phyloP scores from a whole-genome alignment of 2,113 vertebrate genomes.

The Grus americana region DNA sequence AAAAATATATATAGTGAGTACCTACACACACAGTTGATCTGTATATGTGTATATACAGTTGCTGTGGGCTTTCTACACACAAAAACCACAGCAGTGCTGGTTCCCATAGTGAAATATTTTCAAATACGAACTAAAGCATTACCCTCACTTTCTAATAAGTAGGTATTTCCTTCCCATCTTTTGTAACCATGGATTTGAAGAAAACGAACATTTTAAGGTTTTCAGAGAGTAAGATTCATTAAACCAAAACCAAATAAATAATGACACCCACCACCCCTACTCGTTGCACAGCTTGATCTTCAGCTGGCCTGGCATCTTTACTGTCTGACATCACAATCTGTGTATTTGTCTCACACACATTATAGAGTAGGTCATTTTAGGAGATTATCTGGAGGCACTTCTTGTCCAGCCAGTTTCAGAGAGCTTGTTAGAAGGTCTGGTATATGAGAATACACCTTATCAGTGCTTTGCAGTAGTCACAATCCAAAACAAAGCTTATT shows the following conservation, averaged over 20 bases:
- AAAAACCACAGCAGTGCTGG: not conserved
- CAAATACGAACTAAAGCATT: not conserved
- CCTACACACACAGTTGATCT: not conserved
- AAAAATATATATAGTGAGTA: not conserved
- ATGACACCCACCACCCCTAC: not conserved
- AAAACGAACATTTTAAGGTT: not conserved
- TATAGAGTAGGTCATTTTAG: not conserved
- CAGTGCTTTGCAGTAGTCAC: not conserved
- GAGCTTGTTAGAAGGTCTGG: not conserved
- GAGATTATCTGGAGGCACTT: not conserved
- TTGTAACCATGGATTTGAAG: not conserved
- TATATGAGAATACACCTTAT: not conserved
- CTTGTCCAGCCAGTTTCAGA: not conserved
- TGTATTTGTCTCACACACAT: not conserved
- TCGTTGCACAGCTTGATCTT: not conserved
- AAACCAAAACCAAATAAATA: not conserved
- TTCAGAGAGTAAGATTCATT: not conserved
- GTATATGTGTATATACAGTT: not conserved
- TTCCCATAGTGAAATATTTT: not conserved
- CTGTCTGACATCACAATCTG: not conserved
- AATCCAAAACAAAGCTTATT: not conserved
- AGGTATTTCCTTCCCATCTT: not conserved
- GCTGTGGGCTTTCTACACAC: not conserved
- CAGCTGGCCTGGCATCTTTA: not conserved
- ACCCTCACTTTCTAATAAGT: not conserved